Conservation (phyloP, 1,140 invertebrate genomes). For the Rhynchophorus ferrugineus region DNA sequence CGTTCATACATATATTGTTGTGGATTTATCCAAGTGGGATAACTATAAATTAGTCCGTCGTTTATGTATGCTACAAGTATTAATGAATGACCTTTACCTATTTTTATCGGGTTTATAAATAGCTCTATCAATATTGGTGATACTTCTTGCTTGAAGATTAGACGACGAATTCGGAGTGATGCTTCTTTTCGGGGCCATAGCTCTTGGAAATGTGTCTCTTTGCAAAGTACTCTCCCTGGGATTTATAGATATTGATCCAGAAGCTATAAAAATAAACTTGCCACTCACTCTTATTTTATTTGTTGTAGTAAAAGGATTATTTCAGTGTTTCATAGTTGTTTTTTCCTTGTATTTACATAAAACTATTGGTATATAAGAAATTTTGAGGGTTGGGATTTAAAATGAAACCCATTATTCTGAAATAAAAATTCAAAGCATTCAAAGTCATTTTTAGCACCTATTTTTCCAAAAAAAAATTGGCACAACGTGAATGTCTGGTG, state of each 20-base stretch:
- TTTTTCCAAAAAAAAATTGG: no score
- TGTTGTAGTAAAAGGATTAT: no score
- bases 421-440: no score
- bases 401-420: no score
- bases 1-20: slow-evolving; percentile 8
- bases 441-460: no score
- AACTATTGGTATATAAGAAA: no score
- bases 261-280: slow-evolving; percentile 42
- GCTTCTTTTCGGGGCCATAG: slow-evolving; percentile 26
- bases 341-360: no score
- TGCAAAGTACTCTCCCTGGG: slow-evolving; percentile 33
- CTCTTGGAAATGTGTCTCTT: slow-evolving; percentile 33
- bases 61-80: background rate
- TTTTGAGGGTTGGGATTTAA: no score
- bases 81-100: slow-evolving; percentile 24
- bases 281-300: no score
- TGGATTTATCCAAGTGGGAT: slow-evolving; percentile 10
- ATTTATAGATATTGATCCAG: slow-evolving; percentile 50
- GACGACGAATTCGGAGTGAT: slow-evolving; percentile 25
- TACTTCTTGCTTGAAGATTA: slow-evolving; percentile 30
- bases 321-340: no score
- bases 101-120: slow-evolving; percentile 28
- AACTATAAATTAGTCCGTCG: background rate
- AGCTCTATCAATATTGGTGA: slow-evolving; percentile 29
- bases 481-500: no score